These are phyloP conservation scores for Stenodera caucasica DNA, from an alignment of 2,888 invertebrate species.

Conservation along the genomic window DNA sequence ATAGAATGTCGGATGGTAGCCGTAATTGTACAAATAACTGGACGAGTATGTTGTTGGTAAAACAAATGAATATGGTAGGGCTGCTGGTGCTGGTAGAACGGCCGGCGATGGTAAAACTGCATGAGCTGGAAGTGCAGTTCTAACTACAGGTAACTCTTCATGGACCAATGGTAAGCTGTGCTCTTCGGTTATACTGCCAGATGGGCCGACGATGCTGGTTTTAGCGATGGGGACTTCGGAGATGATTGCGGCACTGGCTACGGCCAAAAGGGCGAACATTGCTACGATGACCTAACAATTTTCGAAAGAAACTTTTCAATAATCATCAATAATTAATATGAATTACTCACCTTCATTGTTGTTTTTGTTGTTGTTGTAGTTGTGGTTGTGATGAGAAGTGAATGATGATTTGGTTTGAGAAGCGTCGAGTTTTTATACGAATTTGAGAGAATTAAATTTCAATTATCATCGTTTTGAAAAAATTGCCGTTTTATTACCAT, in stretches of 20 bases:
- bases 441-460: neutral
- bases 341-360: constrained; percentile 1
- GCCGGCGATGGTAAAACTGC: neutral
- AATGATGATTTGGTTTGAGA: neutral
- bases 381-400: neutral
- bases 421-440: neutral
- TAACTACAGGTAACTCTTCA: neutral
- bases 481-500: neutral
- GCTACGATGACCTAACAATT: neutral
- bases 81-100: too few relatives aligned
- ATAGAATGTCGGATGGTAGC: neutral
- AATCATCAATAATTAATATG: neutral
- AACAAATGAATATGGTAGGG: too few relatives aligned
- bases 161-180: neutral
- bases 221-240: neutral
- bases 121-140: neutral
- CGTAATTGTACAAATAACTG: neutral
- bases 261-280: neutral
- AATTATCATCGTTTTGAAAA: neutral
- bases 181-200: constrained; percentile 1
- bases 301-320: neutral
- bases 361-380: neutral
- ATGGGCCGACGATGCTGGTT: constrained; percentile 3
- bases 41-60: neutral
- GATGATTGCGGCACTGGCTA: neutral